Conservation (phyloP, 2,797 vertebrate species). For the Cottoperca gobio region DNA sequence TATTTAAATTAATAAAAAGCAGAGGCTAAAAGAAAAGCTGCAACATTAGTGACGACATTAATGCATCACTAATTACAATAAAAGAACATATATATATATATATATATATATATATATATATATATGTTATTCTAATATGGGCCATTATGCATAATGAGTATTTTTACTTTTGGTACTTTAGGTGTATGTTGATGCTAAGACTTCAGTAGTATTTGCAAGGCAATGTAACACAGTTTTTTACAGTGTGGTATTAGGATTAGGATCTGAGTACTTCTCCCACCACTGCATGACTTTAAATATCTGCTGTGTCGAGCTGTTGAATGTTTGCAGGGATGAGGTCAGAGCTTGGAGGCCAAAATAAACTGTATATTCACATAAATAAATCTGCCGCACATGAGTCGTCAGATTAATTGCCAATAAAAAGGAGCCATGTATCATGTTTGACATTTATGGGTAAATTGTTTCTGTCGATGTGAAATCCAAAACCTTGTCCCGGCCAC, state of each 20-base stretch:
- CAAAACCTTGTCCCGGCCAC: conserved; percentile 34
- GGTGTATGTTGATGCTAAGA: background rate
- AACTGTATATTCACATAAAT: conserved; percentile 43
- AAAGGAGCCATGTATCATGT: conserved; percentile 12
- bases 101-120: too few relatives aligned
- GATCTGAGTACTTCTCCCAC: background rate
- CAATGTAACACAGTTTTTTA: too few relatives aligned
- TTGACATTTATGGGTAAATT: conserved; percentile 38
- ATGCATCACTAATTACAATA: too few relatives aligned
- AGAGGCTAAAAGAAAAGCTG: too few relatives aligned
- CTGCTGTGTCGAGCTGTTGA: conserved; percentile 13
- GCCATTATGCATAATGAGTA: background rate
- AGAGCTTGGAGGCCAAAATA: conserved; percentile 33
- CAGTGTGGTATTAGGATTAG: background rate
- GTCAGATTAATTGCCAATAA: conserved; percentile 10
- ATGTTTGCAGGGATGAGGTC: conserved; percentile 28
- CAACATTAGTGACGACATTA: too few relatives aligned
- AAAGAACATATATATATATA: too few relatives aligned
- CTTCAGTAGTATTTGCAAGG: conserved; percentile 1
- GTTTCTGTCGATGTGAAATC: conserved; percentile 50
- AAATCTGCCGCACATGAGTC: conserved; percentile 28
- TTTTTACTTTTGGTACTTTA: background rate
- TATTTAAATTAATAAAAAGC: too few relatives aligned
- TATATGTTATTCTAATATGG: background rate
- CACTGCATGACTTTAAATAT: conserved; percentile 8